A percentile compares a stretch with the other conserved stretches of the same genome.
phyloP scores from a whole-genome alignment of 1,140 invertebrate genomes.

The Drosophila tristis region DNA sequence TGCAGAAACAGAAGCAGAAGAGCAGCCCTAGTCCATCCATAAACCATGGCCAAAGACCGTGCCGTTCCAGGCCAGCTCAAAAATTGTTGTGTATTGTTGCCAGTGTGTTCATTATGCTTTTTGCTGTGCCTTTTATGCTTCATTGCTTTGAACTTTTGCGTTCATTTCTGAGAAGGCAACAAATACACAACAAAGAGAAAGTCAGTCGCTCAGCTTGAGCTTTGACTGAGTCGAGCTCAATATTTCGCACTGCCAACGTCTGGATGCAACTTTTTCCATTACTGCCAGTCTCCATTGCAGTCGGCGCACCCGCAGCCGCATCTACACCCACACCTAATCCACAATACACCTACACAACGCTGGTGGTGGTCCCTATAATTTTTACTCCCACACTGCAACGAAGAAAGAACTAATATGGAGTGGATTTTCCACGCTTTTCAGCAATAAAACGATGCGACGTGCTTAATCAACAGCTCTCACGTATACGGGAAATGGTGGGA shows the following conservation, averaged over 20 bases:
- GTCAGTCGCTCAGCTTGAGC: conserved; percentile 48
- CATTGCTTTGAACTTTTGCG: conserved; percentile 81
- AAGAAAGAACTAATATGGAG: conserved; percentile 13
- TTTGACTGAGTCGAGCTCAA: conserved; percentile 26
- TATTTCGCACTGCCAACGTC: conserved; percentile 9
- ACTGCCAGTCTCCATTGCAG: background rate
- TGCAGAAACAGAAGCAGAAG: conserved; percentile 46
- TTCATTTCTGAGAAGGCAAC: conserved; percentile 46
- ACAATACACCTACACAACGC: conserved; percentile 4
- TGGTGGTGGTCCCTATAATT: conserved; percentile 39
- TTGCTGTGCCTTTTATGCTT: conserved; percentile 66
- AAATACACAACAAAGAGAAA: conserved; percentile 73
- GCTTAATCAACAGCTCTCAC: conserved; percentile 73
- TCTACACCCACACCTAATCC: background rate
- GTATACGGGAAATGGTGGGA: conserved; percentile 31
- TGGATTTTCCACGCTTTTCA: conserved; percentile 64
- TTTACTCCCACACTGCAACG: conserved; percentile 34
- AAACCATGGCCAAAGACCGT: conserved; percentile 15
- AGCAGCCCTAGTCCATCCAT: conserved; percentile 18
- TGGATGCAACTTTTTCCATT: conserved; percentile 19
- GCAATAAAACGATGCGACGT: conserved; percentile 68
- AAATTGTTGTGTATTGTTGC: conserved; percentile 49
- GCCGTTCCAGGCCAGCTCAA: conserved; percentile 5
- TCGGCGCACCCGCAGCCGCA: conserved; percentile 35
- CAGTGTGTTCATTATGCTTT: conserved; percentile 55